These are phyloP conservation scores for Thunnus albacares DNA, from an alignment of 2,797 vertebrate species.

Conservation along the genomic window DNA sequence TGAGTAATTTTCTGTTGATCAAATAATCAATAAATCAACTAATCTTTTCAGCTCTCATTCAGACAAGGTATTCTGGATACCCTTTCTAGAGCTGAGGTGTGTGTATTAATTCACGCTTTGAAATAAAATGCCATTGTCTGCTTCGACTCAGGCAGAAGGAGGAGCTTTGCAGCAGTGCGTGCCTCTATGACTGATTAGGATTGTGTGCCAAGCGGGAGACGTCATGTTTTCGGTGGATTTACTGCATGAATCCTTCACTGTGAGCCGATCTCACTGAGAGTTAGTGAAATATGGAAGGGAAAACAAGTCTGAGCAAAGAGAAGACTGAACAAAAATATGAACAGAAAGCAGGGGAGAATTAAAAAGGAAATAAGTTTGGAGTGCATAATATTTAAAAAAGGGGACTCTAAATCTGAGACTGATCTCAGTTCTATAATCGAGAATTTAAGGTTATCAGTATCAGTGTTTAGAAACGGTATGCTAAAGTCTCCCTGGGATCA, in stretches of 20 bases:
- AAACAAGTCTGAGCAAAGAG: constrained; percentile 14
- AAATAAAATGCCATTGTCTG: constrained; percentile 17
- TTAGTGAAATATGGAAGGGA: constrained; percentile 14
- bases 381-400: neutral
- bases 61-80: neutral
- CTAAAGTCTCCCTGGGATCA: neutral
- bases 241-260: constrained; percentile 39
- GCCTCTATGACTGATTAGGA: constrained; percentile 44
- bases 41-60: no score
- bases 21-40: no score
- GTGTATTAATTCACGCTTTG: neutral
- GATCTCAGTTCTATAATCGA: neutral
- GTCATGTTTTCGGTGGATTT: constrained; percentile 51
- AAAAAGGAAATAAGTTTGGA: neutral
- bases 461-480: neutral
- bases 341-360: neutral
- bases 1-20: neutral
- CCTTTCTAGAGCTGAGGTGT: neutral
- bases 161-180: constrained; percentile 29
- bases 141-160: constrained; percentile 11
- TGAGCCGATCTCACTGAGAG: constrained; percentile 22
- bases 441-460: neutral
- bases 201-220: constrained; percentile 35
- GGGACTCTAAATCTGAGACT: neutral
- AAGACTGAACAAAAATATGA: neutral